Evolutionary conservation across 2,113 vertebrate species (phyloP).

Genomic region (Buteo buteo): DNA sequence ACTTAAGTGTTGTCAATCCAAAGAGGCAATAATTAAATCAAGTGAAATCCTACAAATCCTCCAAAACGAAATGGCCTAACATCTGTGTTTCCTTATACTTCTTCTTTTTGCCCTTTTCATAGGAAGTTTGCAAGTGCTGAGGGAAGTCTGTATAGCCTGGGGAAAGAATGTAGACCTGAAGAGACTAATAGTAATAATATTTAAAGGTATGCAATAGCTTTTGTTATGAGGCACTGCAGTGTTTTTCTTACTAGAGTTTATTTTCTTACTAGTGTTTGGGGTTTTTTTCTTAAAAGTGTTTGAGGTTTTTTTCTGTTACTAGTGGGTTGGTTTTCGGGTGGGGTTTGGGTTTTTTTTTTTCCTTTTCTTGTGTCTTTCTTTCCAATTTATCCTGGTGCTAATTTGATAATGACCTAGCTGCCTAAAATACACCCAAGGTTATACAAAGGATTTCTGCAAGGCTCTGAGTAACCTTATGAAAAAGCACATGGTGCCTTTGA

Average conservation of each 20-base stretch:
- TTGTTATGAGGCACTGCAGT: neutral
- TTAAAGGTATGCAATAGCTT: neutral
- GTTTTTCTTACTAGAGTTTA: neutral
- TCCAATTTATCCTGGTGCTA: neutral
- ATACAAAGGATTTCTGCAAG: neutral
- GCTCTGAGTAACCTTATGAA: neutral
- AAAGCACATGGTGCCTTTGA: neutral
- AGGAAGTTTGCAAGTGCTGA: neutral
- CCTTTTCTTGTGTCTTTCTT: neutral
- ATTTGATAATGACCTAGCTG: neutral
- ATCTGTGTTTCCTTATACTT: neutral
- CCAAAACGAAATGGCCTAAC: neutral
- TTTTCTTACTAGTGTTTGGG: neutral
- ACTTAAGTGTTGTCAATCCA: neutral
- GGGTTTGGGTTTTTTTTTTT: neutral
- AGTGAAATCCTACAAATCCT: neutral
- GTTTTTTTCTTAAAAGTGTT: neutral
- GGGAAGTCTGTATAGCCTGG: neutral
- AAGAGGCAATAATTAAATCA: neutral
- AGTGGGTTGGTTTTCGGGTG: neutral
- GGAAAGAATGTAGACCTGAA: neutral
- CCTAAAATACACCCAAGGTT: neutral
- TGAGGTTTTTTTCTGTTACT: neutral
- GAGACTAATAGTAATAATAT: neutral
- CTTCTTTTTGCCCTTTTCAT: neutral